Evolutionary conservation across 2,113 vertebrate species (phyloP), one percentile per base, ranked within the genome.

Genomic region (Gobio gobio): DNA sequence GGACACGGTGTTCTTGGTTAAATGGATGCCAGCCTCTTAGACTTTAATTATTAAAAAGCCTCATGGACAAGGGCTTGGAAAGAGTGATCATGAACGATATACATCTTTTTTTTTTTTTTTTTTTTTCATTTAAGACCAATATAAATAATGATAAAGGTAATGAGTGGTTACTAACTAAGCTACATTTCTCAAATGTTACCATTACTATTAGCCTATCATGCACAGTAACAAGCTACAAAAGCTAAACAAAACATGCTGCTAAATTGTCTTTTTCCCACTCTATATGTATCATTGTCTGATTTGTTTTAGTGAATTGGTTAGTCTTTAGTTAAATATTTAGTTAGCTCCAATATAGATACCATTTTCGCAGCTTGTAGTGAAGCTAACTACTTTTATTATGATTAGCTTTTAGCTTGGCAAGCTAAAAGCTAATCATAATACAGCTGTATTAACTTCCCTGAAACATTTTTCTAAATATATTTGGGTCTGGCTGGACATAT

Each of bases 21-120:
- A 84, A 84, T 81, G 70, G 59, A 82, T 75, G 45, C 74, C 26
- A 87, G 77, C 36, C 20, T 83, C 14, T 61, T 20, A n/a, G 18
- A 78, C 18, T 22, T 83, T 83, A 7, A 36, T 82, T 73, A 85
- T 80, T 79, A 20, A 83, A 40, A 54, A 83, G 66, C 36, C 29
- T 74, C 74, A 40, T 24, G 84, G 66, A 18, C 72, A 61, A 47
- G 18, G 18, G 2, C 36, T 22, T 70, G 43, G 58, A 78, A 20
- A 14, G 29, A 59, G 5, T 7, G 36, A 26, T 64, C 22, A 45
- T 61, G 12, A 49, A 26, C 24, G 14, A 40, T 43, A 51, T 61
- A 33, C 20, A 6, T 16, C 3, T 4, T 20, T 40, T 18, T 22
- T 16, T 18, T 24, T n/a, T n/a, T n/a, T n/a, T n/a, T n/a, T n/a